Evolutionary conservation across 2,797 vertebrate genomes (phyloP).

Genomic region (Neosalanx taihuensis): DNA sequence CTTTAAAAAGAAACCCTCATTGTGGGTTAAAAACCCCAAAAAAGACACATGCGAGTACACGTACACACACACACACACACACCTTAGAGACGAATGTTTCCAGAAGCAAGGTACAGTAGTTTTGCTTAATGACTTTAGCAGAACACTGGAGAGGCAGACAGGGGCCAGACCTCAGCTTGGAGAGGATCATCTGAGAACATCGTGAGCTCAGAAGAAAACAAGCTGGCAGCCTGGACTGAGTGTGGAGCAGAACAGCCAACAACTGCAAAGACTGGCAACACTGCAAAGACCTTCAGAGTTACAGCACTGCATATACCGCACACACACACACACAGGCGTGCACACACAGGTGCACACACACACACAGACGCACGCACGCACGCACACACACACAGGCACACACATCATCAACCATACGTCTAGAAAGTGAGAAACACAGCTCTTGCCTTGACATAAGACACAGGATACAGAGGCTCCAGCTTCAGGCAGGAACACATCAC

Average conservation of each 20-base stretch:
- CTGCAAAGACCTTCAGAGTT: conserved; percentile 11
- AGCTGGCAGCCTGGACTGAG: not conserved
- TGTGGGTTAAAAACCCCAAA: not conserved
- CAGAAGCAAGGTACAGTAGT: not conserved
- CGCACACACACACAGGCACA: not conserved
- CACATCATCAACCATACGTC: not conserved
- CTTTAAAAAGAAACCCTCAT: not conserved
- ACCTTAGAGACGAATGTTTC: conserved; percentile 14
- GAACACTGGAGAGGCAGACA: not conserved
- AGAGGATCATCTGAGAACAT: not conserved
- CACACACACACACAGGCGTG: not conserved
- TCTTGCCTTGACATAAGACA: too few species aligned
- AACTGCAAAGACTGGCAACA: not conserved
- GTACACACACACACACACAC: not conserved
- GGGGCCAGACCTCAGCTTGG: not conserved
- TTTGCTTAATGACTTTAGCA: conserved; percentile 46
- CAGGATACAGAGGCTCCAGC: too few species aligned
- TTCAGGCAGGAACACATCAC: too few species aligned
- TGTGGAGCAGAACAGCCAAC: conserved; percentile 2
- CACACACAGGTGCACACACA: not conserved
- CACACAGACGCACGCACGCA: not conserved
- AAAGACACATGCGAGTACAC: not conserved
- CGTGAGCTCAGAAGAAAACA: not conserved
- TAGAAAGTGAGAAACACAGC: too few species aligned
- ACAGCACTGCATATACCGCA: not conserved